A percentile compares a stretch with the other conserved stretches of the same genome.
Evolutionary conservation across 64 coral and sea anemone genomes (phyloP).

Genomic region (Montipora capricornis): DNA sequence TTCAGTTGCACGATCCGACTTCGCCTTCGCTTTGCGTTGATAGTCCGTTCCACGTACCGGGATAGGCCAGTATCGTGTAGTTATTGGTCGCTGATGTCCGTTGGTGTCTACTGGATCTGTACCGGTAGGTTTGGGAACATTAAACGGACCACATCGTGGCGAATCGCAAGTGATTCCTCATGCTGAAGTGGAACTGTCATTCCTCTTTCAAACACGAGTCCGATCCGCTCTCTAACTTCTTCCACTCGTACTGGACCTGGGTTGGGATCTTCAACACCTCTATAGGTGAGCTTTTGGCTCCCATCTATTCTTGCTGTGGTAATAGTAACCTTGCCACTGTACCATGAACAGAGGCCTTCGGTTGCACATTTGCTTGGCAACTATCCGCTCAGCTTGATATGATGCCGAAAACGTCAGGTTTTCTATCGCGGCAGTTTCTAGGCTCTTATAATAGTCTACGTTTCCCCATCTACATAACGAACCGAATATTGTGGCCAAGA

Average conservation of each 20-base stretch:
- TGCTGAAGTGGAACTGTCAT: constrained; percentile 22
- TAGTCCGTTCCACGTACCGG: constrained; percentile 2
- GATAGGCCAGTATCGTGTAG: constrained; percentile 1
- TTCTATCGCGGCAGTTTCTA: too few species aligned
- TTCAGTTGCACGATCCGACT: background rate
- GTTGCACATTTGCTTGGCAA: background rate
- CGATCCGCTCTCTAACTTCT: background rate
- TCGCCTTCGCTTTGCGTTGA: background rate
- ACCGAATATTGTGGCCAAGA: too few species aligned
- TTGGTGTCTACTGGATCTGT: background rate
- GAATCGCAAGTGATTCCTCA: background rate
- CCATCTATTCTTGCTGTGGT: background rate
- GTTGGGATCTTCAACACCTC: background rate
- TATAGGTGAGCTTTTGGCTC: constrained; percentile 17
- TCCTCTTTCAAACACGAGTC: constrained; percentile 23
- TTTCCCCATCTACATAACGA: too few species aligned
- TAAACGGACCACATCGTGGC: background rate
- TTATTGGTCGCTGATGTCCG: background rate
- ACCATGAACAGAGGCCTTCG: background rate
- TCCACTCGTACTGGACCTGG: background rate
- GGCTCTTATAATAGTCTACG: too few species aligned
- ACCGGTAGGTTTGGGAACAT: constrained; percentile 11
- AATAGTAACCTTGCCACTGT: constrained; percentile 34
- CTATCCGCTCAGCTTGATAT: background rate
- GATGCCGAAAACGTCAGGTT: too few species aligned